Conservation (phyloP, 2,113 vertebrate species). For the Machaerirhynchus nigripectus region DNA sequence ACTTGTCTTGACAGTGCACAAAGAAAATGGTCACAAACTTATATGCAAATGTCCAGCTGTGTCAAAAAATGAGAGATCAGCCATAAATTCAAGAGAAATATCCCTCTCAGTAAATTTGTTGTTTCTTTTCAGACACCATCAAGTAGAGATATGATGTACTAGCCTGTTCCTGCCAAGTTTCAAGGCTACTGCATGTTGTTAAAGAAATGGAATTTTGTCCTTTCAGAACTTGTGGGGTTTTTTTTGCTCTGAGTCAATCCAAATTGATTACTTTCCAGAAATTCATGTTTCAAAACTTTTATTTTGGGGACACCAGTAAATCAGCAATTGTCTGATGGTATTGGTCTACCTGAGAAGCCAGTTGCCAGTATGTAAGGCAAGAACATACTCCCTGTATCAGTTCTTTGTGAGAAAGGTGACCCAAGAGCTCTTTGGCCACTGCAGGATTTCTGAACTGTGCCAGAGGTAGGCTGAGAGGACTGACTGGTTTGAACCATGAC, state of each 20-base stretch:
- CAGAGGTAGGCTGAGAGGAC: neutral
- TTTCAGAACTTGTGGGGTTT: neutral
- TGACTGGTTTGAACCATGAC: neutral
- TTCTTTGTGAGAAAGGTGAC: neutral
- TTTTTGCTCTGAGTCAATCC: neutral
- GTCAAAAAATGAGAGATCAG: neutral
- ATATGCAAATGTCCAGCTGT: neutral
- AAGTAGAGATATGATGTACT: neutral
- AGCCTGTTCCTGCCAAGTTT: neutral
- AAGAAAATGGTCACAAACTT: neutral
- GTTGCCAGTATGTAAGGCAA: neutral
- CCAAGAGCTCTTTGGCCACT: neutral
- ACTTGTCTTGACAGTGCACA: neutral
- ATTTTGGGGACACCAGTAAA: neutral
- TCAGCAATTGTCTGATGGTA: neutral
- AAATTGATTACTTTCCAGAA: neutral
- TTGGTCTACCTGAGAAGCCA: neutral
- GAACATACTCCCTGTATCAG: neutral
- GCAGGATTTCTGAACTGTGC: neutral
- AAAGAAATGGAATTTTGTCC: neutral
- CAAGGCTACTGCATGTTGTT: neutral
- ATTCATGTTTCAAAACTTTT: neutral
- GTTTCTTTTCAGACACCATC: neutral
- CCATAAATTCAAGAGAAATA: neutral
- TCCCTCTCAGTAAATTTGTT: neutral